Conservation (phyloP, 1,140 invertebrate genomes). For the Drosophila nikananu region DNA sequence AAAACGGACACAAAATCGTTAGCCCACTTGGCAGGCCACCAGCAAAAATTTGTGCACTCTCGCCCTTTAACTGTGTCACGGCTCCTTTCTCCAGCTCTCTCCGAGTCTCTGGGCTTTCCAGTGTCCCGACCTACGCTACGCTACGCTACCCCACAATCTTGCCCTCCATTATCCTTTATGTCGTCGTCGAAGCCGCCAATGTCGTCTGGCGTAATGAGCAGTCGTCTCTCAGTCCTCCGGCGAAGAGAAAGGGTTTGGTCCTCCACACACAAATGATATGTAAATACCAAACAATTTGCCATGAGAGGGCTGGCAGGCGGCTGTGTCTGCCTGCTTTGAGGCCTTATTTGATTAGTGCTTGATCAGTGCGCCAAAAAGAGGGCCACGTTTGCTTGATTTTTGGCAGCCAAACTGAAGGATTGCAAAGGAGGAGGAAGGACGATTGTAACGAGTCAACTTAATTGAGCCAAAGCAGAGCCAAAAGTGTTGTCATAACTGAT, state of each 20-base stretch:
- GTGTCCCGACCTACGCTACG: conserved; percentile 5
- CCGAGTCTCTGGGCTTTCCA: conserved; percentile 5
- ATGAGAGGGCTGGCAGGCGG: conserved; percentile 29
- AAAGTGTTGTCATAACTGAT: conserved; percentile 23
- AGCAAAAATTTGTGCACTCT: conserved; percentile 62
- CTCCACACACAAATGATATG: conserved; percentile 73
- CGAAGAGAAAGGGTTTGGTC: conserved; percentile 20
- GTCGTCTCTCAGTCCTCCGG: conserved; percentile 17
- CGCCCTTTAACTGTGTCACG: conserved; percentile 68
- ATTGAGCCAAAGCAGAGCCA: conserved; percentile 22
- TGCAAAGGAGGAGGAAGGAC: background rate
- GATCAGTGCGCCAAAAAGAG: conserved; percentile 70
- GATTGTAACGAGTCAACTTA: conserved; percentile 34
- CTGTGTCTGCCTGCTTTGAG: conserved; percentile 15
- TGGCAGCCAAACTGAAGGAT: conserved; percentile 23
- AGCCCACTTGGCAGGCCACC: conserved; percentile 77
- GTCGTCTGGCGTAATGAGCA: conserved; percentile 48
- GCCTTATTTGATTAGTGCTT: conserved; percentile 70
- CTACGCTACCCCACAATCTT: conserved; percentile 16
- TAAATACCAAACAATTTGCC: conserved; percentile 79
- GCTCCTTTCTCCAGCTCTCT: conserved; percentile 27
- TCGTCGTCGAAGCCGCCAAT: conserved; percentile 9
- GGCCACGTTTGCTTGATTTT: conserved; percentile 35
- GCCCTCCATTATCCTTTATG: conserved; percentile 3
- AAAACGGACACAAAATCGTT: conserved; percentile 72